phyloP scores from a whole-genome alignment of 2,888 invertebrate genomes.

The Mythimna lalbum region DNA sequence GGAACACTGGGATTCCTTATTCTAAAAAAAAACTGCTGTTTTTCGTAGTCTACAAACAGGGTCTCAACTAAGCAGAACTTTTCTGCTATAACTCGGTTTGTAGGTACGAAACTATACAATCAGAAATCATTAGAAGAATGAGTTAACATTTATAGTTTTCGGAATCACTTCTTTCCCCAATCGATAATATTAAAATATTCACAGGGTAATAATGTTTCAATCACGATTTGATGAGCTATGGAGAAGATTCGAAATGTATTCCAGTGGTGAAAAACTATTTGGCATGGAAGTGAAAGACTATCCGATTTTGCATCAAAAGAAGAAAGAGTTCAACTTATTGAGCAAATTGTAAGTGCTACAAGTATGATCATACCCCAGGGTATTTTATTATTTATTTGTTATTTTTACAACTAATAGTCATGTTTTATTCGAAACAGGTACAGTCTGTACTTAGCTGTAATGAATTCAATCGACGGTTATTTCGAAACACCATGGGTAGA shows the following conservation, averaged over 20 bases:
- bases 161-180: neutral
- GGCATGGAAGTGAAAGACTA: conserved; percentile 96
- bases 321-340: conserved; percentile 95
- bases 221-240: conserved; percentile 95
- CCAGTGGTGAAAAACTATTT: conserved; percentile 96
- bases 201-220: conserved; percentile 93
- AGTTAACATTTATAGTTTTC: neutral
- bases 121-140: no score
- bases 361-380: neutral
- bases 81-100: no score
- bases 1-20: neutral
- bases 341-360: conserved; percentile 93
- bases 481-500: conserved; percentile 96
- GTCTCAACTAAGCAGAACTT: no score
- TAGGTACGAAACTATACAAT: no score
- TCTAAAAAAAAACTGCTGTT: neutral
- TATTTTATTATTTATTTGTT: neutral
- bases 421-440: conserved; percentile 75
- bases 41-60: neutral
- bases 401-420: neutral
- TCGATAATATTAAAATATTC: neutral
- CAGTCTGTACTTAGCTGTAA: conserved; percentile 94
- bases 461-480: conserved; percentile 96
- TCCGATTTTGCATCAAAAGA: conserved; percentile 94
- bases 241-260: conserved; percentile 95